Evolutionary conservation across 1,140 invertebrate species (phyloP).

Genomic region (Thalassaphorura encarpata): DNA sequence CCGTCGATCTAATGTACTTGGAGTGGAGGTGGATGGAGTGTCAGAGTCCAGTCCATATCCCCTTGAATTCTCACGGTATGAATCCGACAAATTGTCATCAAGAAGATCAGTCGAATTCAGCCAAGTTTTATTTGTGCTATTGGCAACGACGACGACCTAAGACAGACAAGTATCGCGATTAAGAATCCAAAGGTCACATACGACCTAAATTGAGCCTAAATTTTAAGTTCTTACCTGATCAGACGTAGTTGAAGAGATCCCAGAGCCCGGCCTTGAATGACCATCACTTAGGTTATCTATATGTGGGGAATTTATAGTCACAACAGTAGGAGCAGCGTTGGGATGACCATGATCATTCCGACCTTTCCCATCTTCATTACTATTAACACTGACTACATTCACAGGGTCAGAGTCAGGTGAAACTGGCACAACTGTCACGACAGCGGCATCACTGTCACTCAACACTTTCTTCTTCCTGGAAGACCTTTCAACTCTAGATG

Average conservation of each 20-base stretch:
- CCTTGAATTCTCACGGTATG: neutral
- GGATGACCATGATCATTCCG: slow-evolving; percentile 9
- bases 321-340: slow-evolving; percentile 13
- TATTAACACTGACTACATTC: slow-evolving; percentile 23
- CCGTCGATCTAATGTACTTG: slow-evolving; percentile 46
- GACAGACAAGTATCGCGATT: neutral
- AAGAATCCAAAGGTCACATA: neutral
- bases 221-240: slow-evolving; percentile 20
- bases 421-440: slow-evolving; percentile 29
- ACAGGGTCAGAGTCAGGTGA: slow-evolving; percentile 12
- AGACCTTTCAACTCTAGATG: neutral
- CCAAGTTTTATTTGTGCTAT: slow-evolving; percentile 33
- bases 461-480: neutral
- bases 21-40: slow-evolving; percentile 14
- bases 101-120: slow-evolving; percentile 30
- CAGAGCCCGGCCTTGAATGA: neutral
- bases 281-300: neutral
- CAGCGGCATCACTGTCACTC: neutral
- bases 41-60: neutral
- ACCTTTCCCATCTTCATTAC: slow-evolving; percentile 20
- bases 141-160: slow-evolving; percentile 31
- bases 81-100: slow-evolving; percentile 2
- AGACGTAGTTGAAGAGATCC: neutral
- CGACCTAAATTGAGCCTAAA: neutral
- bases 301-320: slow-evolving; percentile 17